Evolutionary conservation across 2,113 vertebrate species (phyloP), one percentile per base, ranked within the genome.

Genomic region (Hyaena hyaena): DNA sequence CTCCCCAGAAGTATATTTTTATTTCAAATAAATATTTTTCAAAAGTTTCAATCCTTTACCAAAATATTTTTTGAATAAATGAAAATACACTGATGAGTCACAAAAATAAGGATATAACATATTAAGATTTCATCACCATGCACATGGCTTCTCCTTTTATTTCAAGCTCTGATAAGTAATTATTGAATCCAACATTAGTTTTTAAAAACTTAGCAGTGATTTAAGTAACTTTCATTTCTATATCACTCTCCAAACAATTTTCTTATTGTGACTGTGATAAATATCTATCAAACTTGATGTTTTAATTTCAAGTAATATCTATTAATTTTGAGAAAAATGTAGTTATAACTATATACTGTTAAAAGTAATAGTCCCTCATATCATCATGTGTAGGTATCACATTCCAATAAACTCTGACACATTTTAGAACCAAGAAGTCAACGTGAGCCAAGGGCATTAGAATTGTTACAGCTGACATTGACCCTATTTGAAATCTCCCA

Each of bases 361-460:
- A 73, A 21, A 50, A 1, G 50, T 80, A 92, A 63, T 5, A 81
- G 50, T 21, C 4, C 26, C 4, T 68, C 10, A 93, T 4, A 88
- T 76, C n/a, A 87, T 48, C 33, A 93, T 48, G 65, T 48, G 74
- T 88, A 74, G 58, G 74, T 88, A 73, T 43, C 58, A 55, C 77
- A 63, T n/a, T 63, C 43, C 35, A 79, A 58, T 63, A 65, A 90
- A 45, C 33, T 35, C 39, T 50, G 73, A 53, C 11, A 43, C 7
- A 88, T 88, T 92, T 96, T 92, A 96, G 23, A 93, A 90, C 33
- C 66, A 33, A 89, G 73, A 91, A 96, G 74, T 23, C 74, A 68
- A 33, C 45, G 48, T 77, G 17, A 76, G 5, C n/a, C 65, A 35
- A 85, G 58, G 11, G 39, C 53, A 83, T 21, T 66, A 93, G 50